Percentiles rank a stretch among this genome's conserved stretches.
phyloP scores from a whole-genome alignment of 2,888 invertebrate species.

The Drosophila prostipennis region DNA sequence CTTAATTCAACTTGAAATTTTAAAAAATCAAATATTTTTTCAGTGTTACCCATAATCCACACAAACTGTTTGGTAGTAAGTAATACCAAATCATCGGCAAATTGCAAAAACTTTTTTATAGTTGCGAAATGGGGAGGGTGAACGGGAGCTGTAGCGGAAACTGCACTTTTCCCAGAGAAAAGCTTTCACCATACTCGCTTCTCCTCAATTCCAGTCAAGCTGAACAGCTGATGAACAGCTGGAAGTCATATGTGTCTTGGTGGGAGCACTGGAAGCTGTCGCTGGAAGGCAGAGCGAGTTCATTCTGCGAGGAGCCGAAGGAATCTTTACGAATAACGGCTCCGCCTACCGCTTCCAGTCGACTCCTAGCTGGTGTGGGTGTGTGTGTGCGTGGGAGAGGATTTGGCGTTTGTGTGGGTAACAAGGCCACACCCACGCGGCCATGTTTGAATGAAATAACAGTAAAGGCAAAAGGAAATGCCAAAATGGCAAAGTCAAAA shows the following conservation, averaged over 20 bases:
- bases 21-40: neutral
- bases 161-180: constrained; percentile 6
- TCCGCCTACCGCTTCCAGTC: constrained; percentile 67
- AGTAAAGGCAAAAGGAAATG: constrained; percentile 43
- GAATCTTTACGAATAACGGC: constrained; percentile 47
- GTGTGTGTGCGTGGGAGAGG: constrained; percentile 21
- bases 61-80: neutral
- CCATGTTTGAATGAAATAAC: constrained; percentile 82
- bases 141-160: neutral
- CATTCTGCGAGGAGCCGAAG: constrained; percentile 59
- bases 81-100: constrained; percentile 10
- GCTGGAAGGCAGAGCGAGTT: constrained; percentile 50
- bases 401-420: constrained; percentile 6
- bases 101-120: constrained; percentile 14
- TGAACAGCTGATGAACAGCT: constrained; percentile 71
- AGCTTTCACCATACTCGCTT: constrained; percentile 69
- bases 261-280: constrained; percentile 23
- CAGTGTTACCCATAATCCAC: neutral
- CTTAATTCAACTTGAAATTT: too few relatives aligned
- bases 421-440: constrained; percentile 84
- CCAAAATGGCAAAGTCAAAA: constrained; percentile 38
- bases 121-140: neutral
- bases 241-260: constrained; percentile 57
- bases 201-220: constrained; percentile 30
- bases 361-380: constrained; percentile 21